A percentile compares a stretch with the other conserved stretches of the same genome.
phyloP scores from a whole-genome alignment of 1,140 invertebrate genomes.

The Episyrphus balteatus region DNA sequence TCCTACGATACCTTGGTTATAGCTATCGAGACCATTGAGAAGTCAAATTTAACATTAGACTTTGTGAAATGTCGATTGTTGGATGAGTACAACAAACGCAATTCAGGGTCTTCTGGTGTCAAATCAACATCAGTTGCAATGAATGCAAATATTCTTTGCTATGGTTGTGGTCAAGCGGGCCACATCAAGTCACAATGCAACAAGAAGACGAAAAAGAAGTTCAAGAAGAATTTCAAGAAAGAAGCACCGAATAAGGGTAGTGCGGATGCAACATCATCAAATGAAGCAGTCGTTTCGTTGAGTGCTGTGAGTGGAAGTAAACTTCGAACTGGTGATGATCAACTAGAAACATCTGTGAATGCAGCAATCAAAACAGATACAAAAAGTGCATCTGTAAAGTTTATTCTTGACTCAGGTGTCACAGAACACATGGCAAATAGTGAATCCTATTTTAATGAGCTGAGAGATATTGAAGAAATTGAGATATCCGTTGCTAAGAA shows the following conservation, averaged over 20 bases:
- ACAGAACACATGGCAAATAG: slow-evolving; percentile 15
- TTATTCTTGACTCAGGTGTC: slow-evolving; percentile 17
- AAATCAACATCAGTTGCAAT: neutral
- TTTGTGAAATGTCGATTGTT: too few relatives aligned
- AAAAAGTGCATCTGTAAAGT: too few relatives aligned
- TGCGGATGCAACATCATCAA: too few relatives aligned
- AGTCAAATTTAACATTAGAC: too few relatives aligned
- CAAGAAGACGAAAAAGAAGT: neutral
- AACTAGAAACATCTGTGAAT: too few relatives aligned
- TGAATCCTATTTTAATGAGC: slow-evolving; percentile 7
- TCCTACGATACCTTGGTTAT: slow-evolving; percentile 8
- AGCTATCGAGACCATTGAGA: slow-evolving; percentile 9
- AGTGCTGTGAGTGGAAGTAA: too few relatives aligned
- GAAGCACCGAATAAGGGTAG: too few relatives aligned
- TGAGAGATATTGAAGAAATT: slow-evolving; percentile 9
- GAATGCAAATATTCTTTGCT: too few relatives aligned
- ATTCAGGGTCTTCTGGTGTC: neutral
- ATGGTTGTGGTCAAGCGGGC: neutral
- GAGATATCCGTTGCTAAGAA: slow-evolving; percentile 12
- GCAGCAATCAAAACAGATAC: too few relatives aligned
- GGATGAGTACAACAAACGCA: too few relatives aligned
- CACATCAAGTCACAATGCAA: neutral
- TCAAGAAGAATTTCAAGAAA: neutral
- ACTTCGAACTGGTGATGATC: too few relatives aligned
- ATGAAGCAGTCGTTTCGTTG: too few relatives aligned